Evolutionary conservation across 2,113 vertebrate genomes (phyloP).

Genomic region (Microtus pennsylvanicus): DNA sequence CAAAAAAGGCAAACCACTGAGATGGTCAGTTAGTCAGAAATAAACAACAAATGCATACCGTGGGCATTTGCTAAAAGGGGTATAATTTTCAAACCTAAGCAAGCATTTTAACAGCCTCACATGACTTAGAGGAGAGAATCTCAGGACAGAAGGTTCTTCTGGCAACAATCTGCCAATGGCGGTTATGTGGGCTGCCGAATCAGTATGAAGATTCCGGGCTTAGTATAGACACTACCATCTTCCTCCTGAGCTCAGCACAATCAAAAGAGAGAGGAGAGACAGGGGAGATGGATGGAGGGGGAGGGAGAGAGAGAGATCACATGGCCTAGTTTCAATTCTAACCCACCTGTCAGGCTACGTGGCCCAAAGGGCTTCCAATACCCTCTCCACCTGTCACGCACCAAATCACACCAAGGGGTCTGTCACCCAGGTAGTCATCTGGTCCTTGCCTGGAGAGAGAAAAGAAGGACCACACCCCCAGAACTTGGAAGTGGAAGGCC

Average conservation of each 20-base stretch:
- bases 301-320: not conserved
- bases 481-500: not conserved
- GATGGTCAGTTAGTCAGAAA: not conserved
- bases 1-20: not conserved
- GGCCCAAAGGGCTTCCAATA: not conserved
- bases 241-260: not conserved
- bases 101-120: not conserved
- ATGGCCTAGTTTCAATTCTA: accelerated
- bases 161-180: accelerated
- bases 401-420: not conserved
- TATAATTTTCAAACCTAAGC: not conserved
- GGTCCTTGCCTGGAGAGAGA: not conserved
- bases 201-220: not conserved
- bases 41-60: not conserved
- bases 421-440: not conserved
- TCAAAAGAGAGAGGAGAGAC: not conserved
- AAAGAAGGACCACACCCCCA: not conserved
- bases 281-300: accelerated
- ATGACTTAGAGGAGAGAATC: not conserved
- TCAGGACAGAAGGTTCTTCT: not conserved
- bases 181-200: not conserved
- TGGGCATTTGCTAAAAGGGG: not conserved
- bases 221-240: not conserved
- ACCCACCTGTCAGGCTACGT: accelerated
- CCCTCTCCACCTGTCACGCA: not conserved